These are phyloP conservation scores for Dicerorhinus sumatrensis DNA, from an alignment of 2,113 vertebrate genomes.

Conservation along the genomic window DNA sequence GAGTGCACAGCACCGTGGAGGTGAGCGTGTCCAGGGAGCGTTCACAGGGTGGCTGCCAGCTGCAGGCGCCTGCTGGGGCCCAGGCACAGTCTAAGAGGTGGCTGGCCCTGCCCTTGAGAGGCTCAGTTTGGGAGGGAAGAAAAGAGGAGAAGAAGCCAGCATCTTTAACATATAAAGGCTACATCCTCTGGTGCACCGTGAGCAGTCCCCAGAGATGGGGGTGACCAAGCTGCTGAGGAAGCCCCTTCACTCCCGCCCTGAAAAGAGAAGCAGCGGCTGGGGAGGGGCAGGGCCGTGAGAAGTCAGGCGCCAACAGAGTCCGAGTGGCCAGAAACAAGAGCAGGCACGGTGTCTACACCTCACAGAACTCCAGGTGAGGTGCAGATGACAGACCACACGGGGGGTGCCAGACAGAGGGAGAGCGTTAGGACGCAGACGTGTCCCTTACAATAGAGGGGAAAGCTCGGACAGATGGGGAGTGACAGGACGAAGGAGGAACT, in stretches of 20 bases:
- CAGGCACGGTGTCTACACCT: background rate
- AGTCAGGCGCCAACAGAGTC: background rate
- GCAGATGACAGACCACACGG: background rate
- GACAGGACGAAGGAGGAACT: background rate
- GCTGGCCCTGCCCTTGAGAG: background rate
- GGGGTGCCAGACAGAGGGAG: background rate
- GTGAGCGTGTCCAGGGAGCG: accelerated
- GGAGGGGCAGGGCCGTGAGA: background rate
- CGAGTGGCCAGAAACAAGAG: background rate
- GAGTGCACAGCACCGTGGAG: background rate
- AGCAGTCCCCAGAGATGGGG: background rate
- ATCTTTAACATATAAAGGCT: background rate
- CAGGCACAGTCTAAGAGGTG: background rate
- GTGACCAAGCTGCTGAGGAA: background rate
- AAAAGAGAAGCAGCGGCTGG: background rate
- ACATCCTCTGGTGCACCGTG: accelerated
- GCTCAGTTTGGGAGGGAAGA: background rate
- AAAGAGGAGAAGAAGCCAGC: background rate
- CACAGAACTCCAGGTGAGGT: background rate
- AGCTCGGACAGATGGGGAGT: background rate
- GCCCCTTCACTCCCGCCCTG: background rate
- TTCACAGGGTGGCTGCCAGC: background rate
- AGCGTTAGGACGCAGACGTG: background rate
- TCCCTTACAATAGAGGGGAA: background rate
- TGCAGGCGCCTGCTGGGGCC: background rate